A percentile compares a stretch with the other conserved stretches of the same genome.
Conservation (phyloP, 2,113 vertebrate species). For the Oenanthe melanoleuca region DNA sequence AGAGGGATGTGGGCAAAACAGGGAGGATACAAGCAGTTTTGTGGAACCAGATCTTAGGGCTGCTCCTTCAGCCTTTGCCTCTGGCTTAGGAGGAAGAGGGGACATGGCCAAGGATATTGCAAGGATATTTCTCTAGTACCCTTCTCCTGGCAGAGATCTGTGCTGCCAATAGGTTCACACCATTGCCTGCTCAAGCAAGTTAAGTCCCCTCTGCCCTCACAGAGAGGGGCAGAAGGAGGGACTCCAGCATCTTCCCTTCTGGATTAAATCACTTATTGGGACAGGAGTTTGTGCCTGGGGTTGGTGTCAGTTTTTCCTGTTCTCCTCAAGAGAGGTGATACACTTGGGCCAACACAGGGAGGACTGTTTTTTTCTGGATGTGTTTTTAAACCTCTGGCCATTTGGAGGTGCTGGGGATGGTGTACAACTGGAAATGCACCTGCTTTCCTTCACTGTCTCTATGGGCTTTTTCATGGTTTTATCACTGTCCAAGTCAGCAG, state of each 20-base stretch:
- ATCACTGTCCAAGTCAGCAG: not conserved
- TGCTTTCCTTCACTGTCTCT: not conserved
- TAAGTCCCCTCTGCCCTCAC: not conserved
- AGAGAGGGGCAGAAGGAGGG: not conserved
- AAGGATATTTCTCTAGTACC: not conserved
- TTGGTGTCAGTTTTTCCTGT: not conserved
- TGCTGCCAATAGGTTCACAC: not conserved
- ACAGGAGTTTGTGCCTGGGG: not conserved
- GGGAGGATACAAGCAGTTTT: not conserved
- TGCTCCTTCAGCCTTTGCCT: not conserved
- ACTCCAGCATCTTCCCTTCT: not conserved
- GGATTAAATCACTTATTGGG: not conserved
- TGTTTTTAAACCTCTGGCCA: not conserved
- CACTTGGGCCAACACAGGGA: not conserved
- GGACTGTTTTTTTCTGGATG: not conserved
- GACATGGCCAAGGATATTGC: not conserved
- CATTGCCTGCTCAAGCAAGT: not conserved
- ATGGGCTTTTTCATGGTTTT: not conserved
- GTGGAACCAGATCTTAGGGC: not conserved
- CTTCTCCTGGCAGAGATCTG: not conserved
- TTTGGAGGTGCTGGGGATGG: not conserved
- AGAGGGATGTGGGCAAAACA: not conserved
- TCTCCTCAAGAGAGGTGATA: not conserved
- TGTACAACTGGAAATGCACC: not conserved
- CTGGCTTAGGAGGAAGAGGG: not conserved